phyloP scores from a whole-genome alignment of 2,797 vertebrate genomes.

The Labeo calbasu region DNA sequence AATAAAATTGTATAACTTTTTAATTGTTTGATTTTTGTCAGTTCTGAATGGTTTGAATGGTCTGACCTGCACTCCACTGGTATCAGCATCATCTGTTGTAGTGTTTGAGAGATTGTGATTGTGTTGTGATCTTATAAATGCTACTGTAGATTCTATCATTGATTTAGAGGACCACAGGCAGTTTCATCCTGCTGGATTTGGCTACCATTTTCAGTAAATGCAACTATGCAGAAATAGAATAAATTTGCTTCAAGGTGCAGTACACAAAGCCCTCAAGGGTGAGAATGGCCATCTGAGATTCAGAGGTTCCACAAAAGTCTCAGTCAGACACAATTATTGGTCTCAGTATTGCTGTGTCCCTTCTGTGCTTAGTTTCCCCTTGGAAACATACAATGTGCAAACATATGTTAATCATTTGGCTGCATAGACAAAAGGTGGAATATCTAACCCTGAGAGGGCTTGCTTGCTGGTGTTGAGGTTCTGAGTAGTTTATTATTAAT shows the following conservation, averaged over 20 bases:
- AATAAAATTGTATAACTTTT: neutral
- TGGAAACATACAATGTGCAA: too few relatives aligned
- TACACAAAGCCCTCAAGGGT: neutral
- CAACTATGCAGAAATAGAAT: too few relatives aligned
- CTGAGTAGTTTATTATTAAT: too few relatives aligned
- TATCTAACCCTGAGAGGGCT: too few relatives aligned
- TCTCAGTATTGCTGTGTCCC: too few relatives aligned
- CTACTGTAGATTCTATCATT: neutral
- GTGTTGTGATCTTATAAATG: neutral
- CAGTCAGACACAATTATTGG: too few relatives aligned
- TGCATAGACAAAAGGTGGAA: neutral
- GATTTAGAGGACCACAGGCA: neutral
- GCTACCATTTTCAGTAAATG: too few relatives aligned
- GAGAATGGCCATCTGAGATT: too few relatives aligned
- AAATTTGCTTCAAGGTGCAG: too few relatives aligned
- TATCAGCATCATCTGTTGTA: neutral
- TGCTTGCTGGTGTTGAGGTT: too few relatives aligned
- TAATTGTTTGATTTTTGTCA: neutral
- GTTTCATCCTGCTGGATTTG: neutral
- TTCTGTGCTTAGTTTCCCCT: neutral
- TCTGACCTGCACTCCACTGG: neutral
- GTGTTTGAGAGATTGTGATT: neutral
- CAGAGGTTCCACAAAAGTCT: too few relatives aligned
- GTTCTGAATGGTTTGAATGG: neutral
- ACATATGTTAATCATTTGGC: neutral